phyloP scores from a whole-genome alignment of 1,140 invertebrate species.

The Protaetia brevitarsis region DNA sequence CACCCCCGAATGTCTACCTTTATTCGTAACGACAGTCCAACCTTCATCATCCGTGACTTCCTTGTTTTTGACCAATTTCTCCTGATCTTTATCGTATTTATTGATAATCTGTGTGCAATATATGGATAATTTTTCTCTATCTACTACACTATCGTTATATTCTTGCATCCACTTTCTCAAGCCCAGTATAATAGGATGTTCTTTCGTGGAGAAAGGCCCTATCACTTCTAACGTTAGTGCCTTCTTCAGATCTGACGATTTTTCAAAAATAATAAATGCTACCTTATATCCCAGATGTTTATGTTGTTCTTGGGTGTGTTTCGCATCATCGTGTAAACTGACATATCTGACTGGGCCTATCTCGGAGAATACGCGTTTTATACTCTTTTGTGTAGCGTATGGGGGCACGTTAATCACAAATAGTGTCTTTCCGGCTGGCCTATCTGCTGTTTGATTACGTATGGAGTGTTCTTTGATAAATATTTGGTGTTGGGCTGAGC shows the following conservation, averaged over 20 bases:
- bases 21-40: slow-evolving; percentile 82
- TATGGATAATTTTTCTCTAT: slow-evolving; percentile 57
- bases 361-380: slow-evolving; percentile 59
- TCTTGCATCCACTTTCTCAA: slow-evolving; percentile 70
- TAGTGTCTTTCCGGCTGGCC: slow-evolving; percentile 67
- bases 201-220: slow-evolving; percentile 53
- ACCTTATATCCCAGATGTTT: slow-evolving; percentile 62
- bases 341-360: slow-evolving; percentile 61
- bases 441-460: slow-evolving; percentile 60
- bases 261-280: slow-evolving; percentile 75
- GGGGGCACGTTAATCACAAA: slow-evolving; percentile 78
- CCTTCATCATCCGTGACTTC: slow-evolving; percentile 75
- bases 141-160: slow-evolving; percentile 61
- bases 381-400: slow-evolving; percentile 61
- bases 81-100: slow-evolving; percentile 64
- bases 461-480: slow-evolving; percentile 71
- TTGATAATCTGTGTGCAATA: slow-evolving; percentile 70
- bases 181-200: slow-evolving; percentile 56
- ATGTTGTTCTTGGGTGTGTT: background rate
- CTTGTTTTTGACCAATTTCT: slow-evolving; percentile 56
- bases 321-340: slow-evolving; percentile 49
- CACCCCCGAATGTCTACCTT: slow-evolving; percentile 73
- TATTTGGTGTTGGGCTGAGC: slow-evolving; percentile 57
- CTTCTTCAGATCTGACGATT: slow-evolving; percentile 58
- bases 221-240: slow-evolving; percentile 60